Conservation (phyloP, 2,888 invertebrate species). For the Coenonympha glycerion region DNA sequence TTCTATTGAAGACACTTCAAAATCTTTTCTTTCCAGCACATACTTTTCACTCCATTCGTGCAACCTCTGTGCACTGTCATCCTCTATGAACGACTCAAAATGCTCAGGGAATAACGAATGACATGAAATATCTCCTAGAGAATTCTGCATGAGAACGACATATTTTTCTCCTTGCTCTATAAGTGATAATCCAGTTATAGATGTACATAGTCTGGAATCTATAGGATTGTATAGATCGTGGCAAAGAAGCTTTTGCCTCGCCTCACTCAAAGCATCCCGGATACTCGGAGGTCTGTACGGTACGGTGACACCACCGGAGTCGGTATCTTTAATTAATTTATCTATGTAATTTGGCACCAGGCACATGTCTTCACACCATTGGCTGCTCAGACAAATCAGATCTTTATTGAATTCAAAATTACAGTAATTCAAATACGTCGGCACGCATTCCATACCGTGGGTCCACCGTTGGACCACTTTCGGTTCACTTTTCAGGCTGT, state of each 20-base stretch:
- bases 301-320: constrained; percentile 41
- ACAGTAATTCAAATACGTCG: constrained; percentile 56
- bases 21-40: constrained; percentile 35
- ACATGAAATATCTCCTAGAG: constrained; percentile 60
- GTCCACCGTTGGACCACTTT: constrained; percentile 72
- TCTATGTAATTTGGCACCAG: constrained; percentile 52
- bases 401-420: constrained; percentile 54
- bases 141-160: constrained; percentile 53
- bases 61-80: constrained; percentile 46
- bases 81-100: constrained; percentile 47
- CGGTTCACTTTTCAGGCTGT: constrained; percentile 36
- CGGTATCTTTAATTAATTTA: constrained; percentile 34
- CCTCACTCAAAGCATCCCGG: constrained; percentile 44
- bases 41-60: constrained; percentile 52
- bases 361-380: constrained; percentile 65
- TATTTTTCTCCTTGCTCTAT: constrained; percentile 48
- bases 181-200: constrained; percentile 49
- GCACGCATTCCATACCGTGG: constrained; percentile 71
- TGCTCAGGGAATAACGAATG: constrained; percentile 52
- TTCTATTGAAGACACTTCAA: constrained; percentile 45
- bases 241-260: constrained; percentile 47
- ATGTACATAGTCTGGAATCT: constrained; percentile 45
- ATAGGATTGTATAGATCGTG: constrained; percentile 50
- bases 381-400: constrained; percentile 55
- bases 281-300: constrained; percentile 61